These are phyloP conservation scores for Labeo rohita DNA, from an alignment of 2,113 vertebrate species.

Conservation along the genomic window DNA sequence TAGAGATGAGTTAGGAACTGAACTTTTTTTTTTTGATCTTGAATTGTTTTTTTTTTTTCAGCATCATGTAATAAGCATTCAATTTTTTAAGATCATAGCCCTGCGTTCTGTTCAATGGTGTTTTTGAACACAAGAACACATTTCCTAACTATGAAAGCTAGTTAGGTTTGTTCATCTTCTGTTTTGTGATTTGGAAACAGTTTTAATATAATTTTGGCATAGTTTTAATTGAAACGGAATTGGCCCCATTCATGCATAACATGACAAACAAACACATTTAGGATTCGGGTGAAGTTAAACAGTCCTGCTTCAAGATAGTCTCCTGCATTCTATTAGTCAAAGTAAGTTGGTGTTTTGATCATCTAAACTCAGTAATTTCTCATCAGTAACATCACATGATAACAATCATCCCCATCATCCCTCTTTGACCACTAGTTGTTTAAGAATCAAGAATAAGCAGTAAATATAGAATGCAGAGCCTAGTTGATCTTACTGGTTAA, in stretches of 20 bases:
- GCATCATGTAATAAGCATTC: neutral
- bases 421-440: neutral
- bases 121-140: neutral
- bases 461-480: neutral
- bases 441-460: neutral
- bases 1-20: neutral
- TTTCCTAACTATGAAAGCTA: neutral
- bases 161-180: constrained; percentile 28
- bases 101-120: neutral
- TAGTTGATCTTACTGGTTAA: neutral
- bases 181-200: constrained; percentile 21
- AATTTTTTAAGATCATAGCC: neutral
- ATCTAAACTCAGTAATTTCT: neutral
- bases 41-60: neutral
- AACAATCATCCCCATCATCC: neutral
- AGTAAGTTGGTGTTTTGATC: neutral
- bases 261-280: constrained; percentile 39
- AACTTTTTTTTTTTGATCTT: neutral
- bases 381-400: neutral
- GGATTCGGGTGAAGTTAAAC: constrained; percentile 9
- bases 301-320: constrained; percentile 4
- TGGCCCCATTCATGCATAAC: constrained; percentile 36
- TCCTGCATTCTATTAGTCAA: neutral
- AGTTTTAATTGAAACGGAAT: constrained; percentile 39
- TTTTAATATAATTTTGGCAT: constrained; percentile 36